These are phyloP conservation scores for Eufriesea mexicana DNA, from an alignment of 1,140 invertebrate genomes.

Conservation along the genomic window DNA sequence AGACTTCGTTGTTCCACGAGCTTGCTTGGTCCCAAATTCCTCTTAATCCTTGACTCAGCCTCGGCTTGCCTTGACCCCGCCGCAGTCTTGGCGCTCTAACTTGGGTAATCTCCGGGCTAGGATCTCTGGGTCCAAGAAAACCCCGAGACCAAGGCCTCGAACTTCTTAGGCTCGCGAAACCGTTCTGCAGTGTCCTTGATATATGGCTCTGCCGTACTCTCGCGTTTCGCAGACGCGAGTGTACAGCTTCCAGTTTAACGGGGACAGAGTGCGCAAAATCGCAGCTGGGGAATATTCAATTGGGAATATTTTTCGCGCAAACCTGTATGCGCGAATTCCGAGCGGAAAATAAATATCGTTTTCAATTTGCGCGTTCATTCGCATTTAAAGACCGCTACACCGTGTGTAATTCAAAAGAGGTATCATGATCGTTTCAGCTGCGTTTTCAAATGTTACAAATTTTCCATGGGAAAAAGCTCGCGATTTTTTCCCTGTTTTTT, in stretches of 20 bases:
- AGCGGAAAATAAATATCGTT: slow-evolving; percentile 33
- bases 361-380: slow-evolving; percentile 18
- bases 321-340: not conserved
- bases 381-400: slow-evolving; percentile 4
- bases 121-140: not conserved
- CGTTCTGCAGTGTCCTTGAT: not conserved
- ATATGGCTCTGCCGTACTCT: not conserved
- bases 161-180: not conserved
- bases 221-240: not conserved
- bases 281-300: slow-evolving; percentile 20
- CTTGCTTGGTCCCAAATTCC: not conserved
- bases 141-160: not conserved
- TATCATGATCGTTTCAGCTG: slow-evolving; percentile 12
- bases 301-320: not conserved
- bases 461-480: not conserved
- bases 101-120: too few species aligned
- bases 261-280: slow-evolving; percentile 24
- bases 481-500: too few species aligned
- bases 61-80: not conserved
- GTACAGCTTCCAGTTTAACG: not conserved
- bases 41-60: not conserved
- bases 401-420: slow-evolving; percentile 14
- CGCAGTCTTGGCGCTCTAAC: not conserved
- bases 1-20: too few species aligned
- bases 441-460: slow-evolving; percentile 1